Conservation (phyloP, 2,888 invertebrate species). For the Trichacis sp. region DNA sequence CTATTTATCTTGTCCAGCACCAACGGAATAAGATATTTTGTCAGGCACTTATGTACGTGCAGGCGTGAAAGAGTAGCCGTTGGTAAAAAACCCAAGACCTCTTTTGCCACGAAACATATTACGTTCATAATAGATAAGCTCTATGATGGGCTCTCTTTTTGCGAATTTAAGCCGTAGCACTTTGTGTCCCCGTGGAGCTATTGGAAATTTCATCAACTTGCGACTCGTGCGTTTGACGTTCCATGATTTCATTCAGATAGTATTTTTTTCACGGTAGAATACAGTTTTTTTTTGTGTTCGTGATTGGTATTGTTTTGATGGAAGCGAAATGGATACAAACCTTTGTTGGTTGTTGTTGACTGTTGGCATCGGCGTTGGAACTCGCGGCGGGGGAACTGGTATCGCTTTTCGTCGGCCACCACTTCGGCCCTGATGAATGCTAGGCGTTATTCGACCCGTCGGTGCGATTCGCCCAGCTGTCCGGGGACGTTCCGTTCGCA, state of each 20-base stretch:
- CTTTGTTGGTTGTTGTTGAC: conserved; percentile 70
- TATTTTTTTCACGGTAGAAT: too few species aligned
- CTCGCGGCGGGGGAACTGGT: conserved; percentile 72
- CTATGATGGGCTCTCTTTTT: neutral
- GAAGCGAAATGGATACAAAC: conserved; percentile 62
- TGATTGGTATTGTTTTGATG: too few species aligned
- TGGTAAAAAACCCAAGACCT: neutral
- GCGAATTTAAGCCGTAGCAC: neutral
- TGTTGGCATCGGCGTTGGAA: conserved; percentile 73
- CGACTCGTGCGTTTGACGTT: too few species aligned
- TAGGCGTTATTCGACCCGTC: conserved; percentile 62
- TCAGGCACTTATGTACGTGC: conserved; percentile 10
- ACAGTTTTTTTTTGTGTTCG: too few species aligned
- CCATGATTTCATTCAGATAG: too few species aligned
- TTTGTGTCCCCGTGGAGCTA: too few species aligned
- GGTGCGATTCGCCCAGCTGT: conserved; percentile 64
- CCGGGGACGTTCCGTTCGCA: conserved; percentile 61
- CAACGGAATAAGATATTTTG: conserved; percentile 30
- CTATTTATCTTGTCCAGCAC: conserved; percentile 40
- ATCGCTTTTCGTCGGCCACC: conserved; percentile 67
- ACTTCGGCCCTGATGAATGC: conserved; percentile 58
- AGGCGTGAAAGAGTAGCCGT: conserved; percentile 3
- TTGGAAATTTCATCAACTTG: too few species aligned
- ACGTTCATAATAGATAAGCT: neutral
- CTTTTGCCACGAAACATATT: neutral